Evolutionary conservation across 2,797 vertebrate genomes (phyloP).

Genomic region (Anabas testudineus): DNA sequence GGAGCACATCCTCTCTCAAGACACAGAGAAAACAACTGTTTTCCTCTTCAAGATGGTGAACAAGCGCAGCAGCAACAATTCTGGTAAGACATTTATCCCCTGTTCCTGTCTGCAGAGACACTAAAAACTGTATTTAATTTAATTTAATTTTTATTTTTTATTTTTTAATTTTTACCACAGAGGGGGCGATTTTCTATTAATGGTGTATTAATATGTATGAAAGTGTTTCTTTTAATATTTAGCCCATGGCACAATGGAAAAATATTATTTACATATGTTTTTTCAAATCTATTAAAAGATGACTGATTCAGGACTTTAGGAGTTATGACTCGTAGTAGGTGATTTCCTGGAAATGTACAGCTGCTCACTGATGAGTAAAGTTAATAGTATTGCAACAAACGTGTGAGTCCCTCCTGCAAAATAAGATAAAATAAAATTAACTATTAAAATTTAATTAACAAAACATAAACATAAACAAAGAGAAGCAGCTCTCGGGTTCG

Average conservation of each 20-base stretch:
- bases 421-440: too few relatives aligned
- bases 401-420: slow-evolving; percentile 5
- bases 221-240: background rate
- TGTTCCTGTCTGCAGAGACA: background rate
- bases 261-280: too few relatives aligned
- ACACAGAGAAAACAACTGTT: background rate
- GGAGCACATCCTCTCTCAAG: slow-evolving; percentile 7
- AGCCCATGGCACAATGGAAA: too few relatives aligned
- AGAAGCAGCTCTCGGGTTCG: background rate
- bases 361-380: background rate
- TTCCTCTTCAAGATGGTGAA: slow-evolving; percentile 17
- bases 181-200: background rate
- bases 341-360: slow-evolving; percentile 2
- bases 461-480: too few relatives aligned
- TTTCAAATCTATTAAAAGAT: background rate
- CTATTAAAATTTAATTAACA: too few relatives aligned
- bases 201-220: background rate
- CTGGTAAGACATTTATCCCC: slow-evolving; percentile 49
- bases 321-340: too few relatives aligned
- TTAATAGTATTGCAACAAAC: background rate
- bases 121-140: background rate
- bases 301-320: too few relatives aligned
- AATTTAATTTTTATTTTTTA: too few relatives aligned
- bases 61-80: accelerated
- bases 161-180: background rate